Base-by-base conservation (phyloP, 1,140 invertebrate species). In the Hypsibius dujardini region DNA sequence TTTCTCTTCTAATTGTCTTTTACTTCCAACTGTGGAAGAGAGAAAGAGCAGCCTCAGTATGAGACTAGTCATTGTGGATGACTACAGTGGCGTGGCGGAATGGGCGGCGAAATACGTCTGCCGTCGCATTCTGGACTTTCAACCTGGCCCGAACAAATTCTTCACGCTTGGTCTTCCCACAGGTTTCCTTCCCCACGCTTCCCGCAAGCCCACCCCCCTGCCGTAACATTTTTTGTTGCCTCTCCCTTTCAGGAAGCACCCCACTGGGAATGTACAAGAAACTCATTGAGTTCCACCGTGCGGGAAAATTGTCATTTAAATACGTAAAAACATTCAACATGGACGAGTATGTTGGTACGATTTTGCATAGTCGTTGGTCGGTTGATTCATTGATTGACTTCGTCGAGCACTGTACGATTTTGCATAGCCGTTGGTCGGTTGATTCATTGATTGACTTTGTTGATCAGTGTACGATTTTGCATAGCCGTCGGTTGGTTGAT, bases 321-420 rank as follows among this genome's bases (percentile, higher is more conserved):
- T 93, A 95, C 84, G 95, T 98, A 1, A 95, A 91, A 79, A 98
- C 95, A 0, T 98, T 98, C 78, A 98, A 99, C 78, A 98, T 99
- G 95, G 95, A 99, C 79, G 95, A 98, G 82, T 99, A 98, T 82
- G 95, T 98, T 69, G 88, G 89, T 89, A 77, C 82, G 87, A 81
- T 67, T 42, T 28, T 7, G 7, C 7, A 7, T 45, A 69, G 28
- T 45, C 28, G 46, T 71, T 14, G 28, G 12, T 56, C 28, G 46
- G 12, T 12, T 46, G 67, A 69, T 69, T n/a, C n/a, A n/a, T n/a
- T n/a, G n/a, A n/a, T n/a, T n/a, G n/a, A n/a, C n/a, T n/a, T n/a
- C n/a, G n/a, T n/a, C n/a, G n/a, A n/a, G n/a, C n/a, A n/a, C n/a
- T n/a, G n/a, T n/a, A n/a, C n/a, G n/a, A n/a, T n/a, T n/a, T n/a